Conservation (phyloP, 2,113 vertebrate species). For the Sylvietta virens region DNA sequence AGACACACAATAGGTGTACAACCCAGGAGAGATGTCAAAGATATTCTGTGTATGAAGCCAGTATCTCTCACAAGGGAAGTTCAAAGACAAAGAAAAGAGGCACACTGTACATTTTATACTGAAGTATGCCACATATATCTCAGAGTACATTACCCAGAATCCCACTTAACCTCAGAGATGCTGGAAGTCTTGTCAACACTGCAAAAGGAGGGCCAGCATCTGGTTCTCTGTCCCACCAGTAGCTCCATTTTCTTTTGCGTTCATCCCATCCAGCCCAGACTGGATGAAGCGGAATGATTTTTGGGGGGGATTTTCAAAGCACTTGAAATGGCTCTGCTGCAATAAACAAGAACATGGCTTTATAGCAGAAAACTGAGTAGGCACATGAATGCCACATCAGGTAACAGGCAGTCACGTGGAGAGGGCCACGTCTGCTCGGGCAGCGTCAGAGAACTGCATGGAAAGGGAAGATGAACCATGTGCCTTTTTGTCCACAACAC, state of each 20-base stretch:
- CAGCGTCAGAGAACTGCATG: accelerated
- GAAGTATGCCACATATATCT: neutral
- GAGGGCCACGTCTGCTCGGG: neutral
- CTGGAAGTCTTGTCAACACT: accelerated
- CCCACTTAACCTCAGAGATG: neutral
- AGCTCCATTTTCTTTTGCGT: neutral
- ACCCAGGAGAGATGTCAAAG: neutral
- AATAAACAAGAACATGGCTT: neutral
- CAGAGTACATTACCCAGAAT: neutral
- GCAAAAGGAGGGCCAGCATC: neutral
- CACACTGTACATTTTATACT: accelerated
- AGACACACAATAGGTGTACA: neutral
- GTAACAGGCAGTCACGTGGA: accelerated
- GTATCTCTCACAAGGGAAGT: neutral
- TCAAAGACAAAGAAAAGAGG: neutral
- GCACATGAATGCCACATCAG: accelerated
- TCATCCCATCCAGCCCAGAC: neutral
- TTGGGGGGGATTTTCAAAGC: neutral
- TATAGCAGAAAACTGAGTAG: neutral
- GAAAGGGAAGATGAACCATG: neutral
- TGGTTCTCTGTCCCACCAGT: neutral
- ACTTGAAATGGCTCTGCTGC: neutral
- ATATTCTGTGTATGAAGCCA: neutral
- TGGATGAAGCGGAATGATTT: neutral
- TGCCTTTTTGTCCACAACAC: neutral